Conservation (phyloP, 2,888 invertebrate species). For the Ennomos erosarius region DNA sequence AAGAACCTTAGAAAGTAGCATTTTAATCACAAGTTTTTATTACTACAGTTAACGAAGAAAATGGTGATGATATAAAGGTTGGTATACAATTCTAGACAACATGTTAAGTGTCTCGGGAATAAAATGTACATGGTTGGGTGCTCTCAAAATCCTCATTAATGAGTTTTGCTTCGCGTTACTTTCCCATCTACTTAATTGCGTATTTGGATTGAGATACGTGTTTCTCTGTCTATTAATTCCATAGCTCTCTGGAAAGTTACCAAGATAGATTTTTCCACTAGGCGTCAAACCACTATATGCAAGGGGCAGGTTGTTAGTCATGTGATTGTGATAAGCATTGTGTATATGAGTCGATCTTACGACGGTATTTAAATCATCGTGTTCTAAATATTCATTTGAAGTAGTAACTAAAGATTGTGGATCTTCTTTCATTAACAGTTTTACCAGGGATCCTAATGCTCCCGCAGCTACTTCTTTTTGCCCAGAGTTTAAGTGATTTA, state of each 20-base stretch:
- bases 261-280: conserved; percentile 9
- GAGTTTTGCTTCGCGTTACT: conserved; percentile 19
- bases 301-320: conserved; percentile 19
- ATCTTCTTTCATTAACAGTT: conserved; percentile 24
- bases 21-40: neutral
- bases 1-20: too few species aligned
- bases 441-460: conserved; percentile 16
- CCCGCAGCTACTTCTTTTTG: conserved; percentile 13
- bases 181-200: conserved; percentile 31
- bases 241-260: conserved; percentile 22
- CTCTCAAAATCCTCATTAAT: conserved; percentile 28
- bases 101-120: conserved; percentile 33
- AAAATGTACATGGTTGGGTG: conserved; percentile 31
- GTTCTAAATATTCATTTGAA: neutral
- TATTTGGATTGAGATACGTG: conserved; percentile 21
- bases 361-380: conserved; percentile 5
- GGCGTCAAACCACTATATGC: conserved; percentile 10
- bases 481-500: conserved; percentile 3
- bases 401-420: conserved; percentile 8
- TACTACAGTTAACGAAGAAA: neutral
- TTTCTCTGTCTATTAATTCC: conserved; percentile 12
- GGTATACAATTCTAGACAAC: conserved; percentile 34
- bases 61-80: conserved; percentile 25
- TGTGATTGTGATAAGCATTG: conserved; percentile 15
- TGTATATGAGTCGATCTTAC: conserved; percentile 14